Conservation (phyloP, 2,113 vertebrate genomes). For the Indicator indicator region DNA sequence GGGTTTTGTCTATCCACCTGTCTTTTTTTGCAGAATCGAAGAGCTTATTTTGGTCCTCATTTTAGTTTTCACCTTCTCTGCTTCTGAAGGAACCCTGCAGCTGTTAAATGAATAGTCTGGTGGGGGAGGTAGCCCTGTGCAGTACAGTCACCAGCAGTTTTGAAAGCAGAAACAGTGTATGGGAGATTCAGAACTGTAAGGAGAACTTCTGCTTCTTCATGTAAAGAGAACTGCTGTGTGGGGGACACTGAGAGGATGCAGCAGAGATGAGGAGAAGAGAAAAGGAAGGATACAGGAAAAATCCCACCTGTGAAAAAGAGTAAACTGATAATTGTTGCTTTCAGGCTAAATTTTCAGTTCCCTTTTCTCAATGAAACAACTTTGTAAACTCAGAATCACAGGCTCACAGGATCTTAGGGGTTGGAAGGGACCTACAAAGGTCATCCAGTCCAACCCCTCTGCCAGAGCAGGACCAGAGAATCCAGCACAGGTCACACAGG, state of each 20-base stretch:
- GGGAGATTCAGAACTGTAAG: neutral
- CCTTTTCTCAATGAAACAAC: neutral
- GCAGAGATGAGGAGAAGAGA: neutral
- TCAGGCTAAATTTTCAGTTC: neutral
- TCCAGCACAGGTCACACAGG: too few relatives aligned
- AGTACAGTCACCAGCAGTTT: neutral
- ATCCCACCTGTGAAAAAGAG: neutral
- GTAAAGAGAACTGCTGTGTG: neutral
- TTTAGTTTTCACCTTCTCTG: neutral
- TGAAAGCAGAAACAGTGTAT: neutral
- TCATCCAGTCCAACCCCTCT: too few relatives aligned
- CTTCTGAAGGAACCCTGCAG: neutral
- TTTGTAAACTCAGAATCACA: fast-evolving
- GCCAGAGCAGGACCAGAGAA: too few relatives aligned
- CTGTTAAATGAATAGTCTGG: neutral
- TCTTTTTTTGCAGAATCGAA: neutral
- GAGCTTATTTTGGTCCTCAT: neutral
- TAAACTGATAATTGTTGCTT: neutral
- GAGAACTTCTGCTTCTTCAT: neutral
- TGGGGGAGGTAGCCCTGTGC: neutral
- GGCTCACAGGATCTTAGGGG: too few relatives aligned
- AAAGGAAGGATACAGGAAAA: neutral
- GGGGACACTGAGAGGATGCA: neutral
- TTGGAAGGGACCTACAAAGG: too few relatives aligned
- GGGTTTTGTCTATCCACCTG: neutral